phyloP scores from a whole-genome alignment of 1,140 invertebrate species.

The Metaphire vulgaris region DNA sequence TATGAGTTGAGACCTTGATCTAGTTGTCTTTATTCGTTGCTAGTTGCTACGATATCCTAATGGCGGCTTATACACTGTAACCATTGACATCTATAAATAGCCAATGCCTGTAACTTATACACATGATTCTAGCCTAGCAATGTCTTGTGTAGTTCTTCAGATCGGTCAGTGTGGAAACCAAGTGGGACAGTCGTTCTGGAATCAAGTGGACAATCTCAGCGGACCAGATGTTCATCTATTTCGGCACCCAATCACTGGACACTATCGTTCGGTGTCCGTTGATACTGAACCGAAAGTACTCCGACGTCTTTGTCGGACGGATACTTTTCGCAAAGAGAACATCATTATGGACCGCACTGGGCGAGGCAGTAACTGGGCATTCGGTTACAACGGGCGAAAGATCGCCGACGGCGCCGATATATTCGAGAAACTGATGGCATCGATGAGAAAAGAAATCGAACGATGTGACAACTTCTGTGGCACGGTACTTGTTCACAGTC shows the following conservation, averaged over 20 bases:
- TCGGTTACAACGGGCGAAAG: constrained; percentile 44
- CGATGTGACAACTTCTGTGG: constrained; percentile 43
- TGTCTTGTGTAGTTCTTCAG: constrained; percentile 21
- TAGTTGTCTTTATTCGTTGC: too few species aligned
- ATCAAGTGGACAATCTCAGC: background rate
- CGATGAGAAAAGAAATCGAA: constrained; percentile 41
- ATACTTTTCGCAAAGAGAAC: constrained; percentile 37
- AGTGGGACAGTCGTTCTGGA: constrained; percentile 15
- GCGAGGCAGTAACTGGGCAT: constrained; percentile 46
- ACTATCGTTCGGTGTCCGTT: constrained; percentile 11
- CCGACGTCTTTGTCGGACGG: background rate
- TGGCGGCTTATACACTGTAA: too few species aligned
- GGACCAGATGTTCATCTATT: too few species aligned
- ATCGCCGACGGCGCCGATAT: constrained; percentile 40
- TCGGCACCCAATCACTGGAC: background rate
- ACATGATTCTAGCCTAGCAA: too few species aligned
- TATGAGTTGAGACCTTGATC: too few species aligned
- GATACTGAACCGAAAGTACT: constrained; percentile 8
- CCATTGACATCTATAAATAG: too few species aligned
- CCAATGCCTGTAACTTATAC: too few species aligned
- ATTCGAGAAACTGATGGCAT: constrained; percentile 37
- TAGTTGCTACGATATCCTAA: too few species aligned
- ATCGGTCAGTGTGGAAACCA: constrained; percentile 21
- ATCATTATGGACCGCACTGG: constrained; percentile 42
- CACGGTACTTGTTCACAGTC: constrained; percentile 43